A percentile compares a stretch with the other conserved stretches of the same genome.
These are phyloP conservation scores for Melanostigma gelatinosum DNA, from an alignment of 2,113 vertebrate species.

Conservation along the genomic window DNA sequence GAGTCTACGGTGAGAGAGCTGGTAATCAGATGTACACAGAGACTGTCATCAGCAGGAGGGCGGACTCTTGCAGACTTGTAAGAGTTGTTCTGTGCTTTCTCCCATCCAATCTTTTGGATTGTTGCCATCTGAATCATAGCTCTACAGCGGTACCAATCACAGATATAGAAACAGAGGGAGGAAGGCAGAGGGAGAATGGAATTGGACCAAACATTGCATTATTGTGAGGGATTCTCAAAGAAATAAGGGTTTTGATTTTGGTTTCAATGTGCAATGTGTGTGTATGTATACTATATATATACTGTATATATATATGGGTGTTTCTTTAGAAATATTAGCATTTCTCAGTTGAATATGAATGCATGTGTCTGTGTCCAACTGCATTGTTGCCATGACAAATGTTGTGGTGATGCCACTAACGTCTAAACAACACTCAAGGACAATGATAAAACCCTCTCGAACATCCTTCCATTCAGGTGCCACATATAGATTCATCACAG, in stretches of 20 bases:
- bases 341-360: slow-evolving; percentile 38
- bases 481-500: neutral
- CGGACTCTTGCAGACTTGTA: slow-evolving; percentile 32
- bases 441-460: slow-evolving; percentile 24
- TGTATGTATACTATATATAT: slow-evolving; percentile 1
- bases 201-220: slow-evolving; percentile 61
- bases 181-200: slow-evolving; percentile 54
- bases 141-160: slow-evolving; percentile 42
- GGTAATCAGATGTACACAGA: slow-evolving; percentile 47
- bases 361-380: slow-evolving; percentile 1
- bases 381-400: slow-evolving; percentile 37
- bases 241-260: slow-evolving; percentile 63
- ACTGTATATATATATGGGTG: neutral
- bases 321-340: slow-evolving; percentile 23
- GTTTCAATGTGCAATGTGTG: slow-evolving; percentile 38
- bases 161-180: slow-evolving; percentile 33
- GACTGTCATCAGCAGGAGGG: slow-evolving; percentile 14
- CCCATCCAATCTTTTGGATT: slow-evolving; percentile 60
- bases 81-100: slow-evolving; percentile 57
- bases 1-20: neutral
- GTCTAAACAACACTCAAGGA: slow-evolving; percentile 9
- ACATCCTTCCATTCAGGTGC: slow-evolving; percentile 16
- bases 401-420: slow-evolving; percentile 12
- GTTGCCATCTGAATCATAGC: slow-evolving; percentile 63
- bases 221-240: slow-evolving; percentile 54